These are phyloP conservation scores for Rhea americana DNA, from an alignment of 2,113 vertebrate genomes.

Conservation along the genomic window DNA sequence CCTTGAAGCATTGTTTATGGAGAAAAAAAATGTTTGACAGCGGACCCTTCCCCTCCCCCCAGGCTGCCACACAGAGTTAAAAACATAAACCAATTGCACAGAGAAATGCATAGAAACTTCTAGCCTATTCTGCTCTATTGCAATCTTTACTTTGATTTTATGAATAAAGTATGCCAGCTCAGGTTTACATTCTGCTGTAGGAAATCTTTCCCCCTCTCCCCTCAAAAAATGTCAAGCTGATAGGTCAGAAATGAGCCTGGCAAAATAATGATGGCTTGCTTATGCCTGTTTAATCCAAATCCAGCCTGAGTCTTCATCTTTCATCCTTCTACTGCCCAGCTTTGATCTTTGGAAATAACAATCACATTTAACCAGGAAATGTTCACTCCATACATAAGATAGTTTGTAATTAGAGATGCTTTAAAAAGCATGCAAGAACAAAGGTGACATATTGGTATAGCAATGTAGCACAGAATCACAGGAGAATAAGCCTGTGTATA, in stretches of 20 bases:
- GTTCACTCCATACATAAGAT: background rate
- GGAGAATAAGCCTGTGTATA: background rate
- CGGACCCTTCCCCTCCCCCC: background rate
- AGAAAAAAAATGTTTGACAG: background rate
- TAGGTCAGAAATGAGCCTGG: background rate
- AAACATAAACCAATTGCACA: background rate
- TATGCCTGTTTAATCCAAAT: background rate
- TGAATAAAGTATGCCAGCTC: background rate
- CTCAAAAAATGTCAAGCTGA: background rate
- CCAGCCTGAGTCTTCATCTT: background rate
- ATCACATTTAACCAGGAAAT: background rate
- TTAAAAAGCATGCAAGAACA: background rate
- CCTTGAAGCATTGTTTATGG: rapidly evolving
- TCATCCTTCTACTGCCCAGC: background rate
- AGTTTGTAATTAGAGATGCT: background rate
- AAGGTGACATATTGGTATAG: background rate
- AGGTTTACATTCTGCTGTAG: background rate
- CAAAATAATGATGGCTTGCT: background rate
- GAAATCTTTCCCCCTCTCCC: background rate
- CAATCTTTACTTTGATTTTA: background rate
- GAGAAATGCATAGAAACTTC: background rate
- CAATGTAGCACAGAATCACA: background rate
- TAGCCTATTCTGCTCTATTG: background rate
- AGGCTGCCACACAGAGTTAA: no score
- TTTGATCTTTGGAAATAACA: background rate